Evolutionary conservation across 2,888 invertebrate species (phyloP).

Genomic region (Chloroclystis v-ata): DNA sequence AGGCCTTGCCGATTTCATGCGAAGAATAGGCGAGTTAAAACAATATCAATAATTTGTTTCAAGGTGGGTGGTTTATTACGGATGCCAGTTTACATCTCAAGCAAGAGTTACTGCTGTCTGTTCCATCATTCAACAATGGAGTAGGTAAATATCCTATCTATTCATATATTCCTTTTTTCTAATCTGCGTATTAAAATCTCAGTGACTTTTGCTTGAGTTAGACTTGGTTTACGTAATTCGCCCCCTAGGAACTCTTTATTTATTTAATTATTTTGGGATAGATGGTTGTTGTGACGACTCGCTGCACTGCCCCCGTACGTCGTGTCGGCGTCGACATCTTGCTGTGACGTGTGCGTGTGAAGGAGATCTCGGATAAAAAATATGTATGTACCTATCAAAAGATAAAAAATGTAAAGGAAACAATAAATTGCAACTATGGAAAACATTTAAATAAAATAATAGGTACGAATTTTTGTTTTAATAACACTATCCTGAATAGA

Average conservation of each 20-base stretch:
- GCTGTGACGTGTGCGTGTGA: conserved; percentile 7
- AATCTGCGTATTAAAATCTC: background rate
- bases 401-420: too few relatives aligned
- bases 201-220: conserved; percentile 8
- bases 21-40: conserved; percentile 60
- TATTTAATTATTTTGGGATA: conserved; percentile 36
- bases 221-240: conserved; percentile 10
- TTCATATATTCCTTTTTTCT: too few relatives aligned
- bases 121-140: too few relatives aligned
- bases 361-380: background rate
- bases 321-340: conserved; percentile 41
- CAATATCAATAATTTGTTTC: conserved; percentile 29
- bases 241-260: conserved; percentile 16
- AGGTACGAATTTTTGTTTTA: too few relatives aligned
- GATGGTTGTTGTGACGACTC: conserved; percentile 42
- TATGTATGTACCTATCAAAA: background rate
- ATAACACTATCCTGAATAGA: too few relatives aligned
- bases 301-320: conserved; percentile 48
- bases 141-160: too few relatives aligned
- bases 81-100: conserved; percentile 9
- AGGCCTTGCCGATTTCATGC: conserved; percentile 53
- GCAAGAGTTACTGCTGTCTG: background rate
- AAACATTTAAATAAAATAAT: too few relatives aligned
- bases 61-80: conserved; percentile 14
- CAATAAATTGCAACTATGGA: too few relatives aligned